Evolutionary conservation across 2,113 vertebrate species (phyloP).

Genomic region (Xiphias gladius): DNA sequence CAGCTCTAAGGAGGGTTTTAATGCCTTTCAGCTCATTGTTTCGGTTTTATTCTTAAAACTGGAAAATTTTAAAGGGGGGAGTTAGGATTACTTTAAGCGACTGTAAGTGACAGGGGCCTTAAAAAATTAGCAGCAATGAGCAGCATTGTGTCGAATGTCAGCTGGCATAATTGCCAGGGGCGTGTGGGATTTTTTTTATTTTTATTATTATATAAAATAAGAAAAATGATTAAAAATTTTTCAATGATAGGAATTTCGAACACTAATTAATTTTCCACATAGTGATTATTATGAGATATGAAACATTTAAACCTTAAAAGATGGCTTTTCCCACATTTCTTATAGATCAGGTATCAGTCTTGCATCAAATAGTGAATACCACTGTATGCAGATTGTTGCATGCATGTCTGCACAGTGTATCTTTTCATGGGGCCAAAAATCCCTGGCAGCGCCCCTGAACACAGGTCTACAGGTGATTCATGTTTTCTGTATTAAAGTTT

Average conservation of each 20-base stretch:
- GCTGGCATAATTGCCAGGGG: no score
- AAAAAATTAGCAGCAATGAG: no score
- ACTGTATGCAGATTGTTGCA: not conserved
- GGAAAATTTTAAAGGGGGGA: no score
- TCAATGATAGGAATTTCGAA: no score
- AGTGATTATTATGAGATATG: not conserved
- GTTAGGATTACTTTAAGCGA: no score
- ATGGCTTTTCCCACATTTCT: not conserved
- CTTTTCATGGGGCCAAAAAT: not conserved
- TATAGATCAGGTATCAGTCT: not conserved
- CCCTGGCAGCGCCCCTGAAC: not conserved
- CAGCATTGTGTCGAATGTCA: no score
- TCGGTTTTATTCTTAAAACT: no score
- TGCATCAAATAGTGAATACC: not conserved
- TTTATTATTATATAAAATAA: no score
- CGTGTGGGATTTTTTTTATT: no score
- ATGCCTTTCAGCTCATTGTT: not conserved
- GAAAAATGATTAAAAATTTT: no score
- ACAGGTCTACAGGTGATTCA: not conserved
- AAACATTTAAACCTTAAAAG: not conserved
- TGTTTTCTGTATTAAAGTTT: not conserved
- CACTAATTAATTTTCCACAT: no score
- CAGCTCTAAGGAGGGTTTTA: not conserved
- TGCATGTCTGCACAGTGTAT: not conserved
- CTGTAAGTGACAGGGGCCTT: no score